Evolutionary conservation across 2,113 vertebrate species (phyloP), one percentile per base, ranked within the genome.

Genomic region (Perognathus longimembris): DNA sequence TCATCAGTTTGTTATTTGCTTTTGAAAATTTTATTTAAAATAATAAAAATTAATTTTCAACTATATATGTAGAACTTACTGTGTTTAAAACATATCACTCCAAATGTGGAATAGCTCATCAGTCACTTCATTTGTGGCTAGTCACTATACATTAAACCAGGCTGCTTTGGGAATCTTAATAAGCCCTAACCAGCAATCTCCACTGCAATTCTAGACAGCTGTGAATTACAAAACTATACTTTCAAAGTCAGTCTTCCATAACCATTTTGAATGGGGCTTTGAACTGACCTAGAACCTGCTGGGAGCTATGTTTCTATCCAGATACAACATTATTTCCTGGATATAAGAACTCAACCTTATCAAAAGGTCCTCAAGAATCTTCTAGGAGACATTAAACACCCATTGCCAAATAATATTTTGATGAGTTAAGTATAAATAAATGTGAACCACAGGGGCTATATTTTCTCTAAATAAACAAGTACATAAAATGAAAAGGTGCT

Each of bases 381-480:
- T 93, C 83, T 66, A 78, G 32, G 54, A 34, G 80, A 96, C 42
- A 87, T 36, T 14, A 78, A 80, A 86, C 45, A 36, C 24, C 50
- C 71, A 45, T 76, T 77, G 34, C 67, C 64, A 94, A 94, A 81
- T 61, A 92, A 18, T 54, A 86, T 89, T 96, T 90, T 83, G 75
- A 90, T 83, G 36, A 93, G 40, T 69, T 91, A 90, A 92, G 71
- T 83, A 15, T 93, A 93, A 95, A 93, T 91, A 71, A 89, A 78
- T 70, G 42, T 88, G 78, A 94, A 90, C 90, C 34, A 86, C 94
- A 87, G 77, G 92, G 61, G 42, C 57, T 70, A 42, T 67, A 93
- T 93, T 94, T 95, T 57, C 26, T 95, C 34, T 82, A 91, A 94
- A 95, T 93, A 95, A 96, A 93, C 32, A 94, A 92, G 67, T 83